Percentiles rank a stretch among this genome's conserved stretches.
phyloP scores from a whole-genome alignment of 2,113 vertebrate species.

The Scytalopus superciliaris region DNA sequence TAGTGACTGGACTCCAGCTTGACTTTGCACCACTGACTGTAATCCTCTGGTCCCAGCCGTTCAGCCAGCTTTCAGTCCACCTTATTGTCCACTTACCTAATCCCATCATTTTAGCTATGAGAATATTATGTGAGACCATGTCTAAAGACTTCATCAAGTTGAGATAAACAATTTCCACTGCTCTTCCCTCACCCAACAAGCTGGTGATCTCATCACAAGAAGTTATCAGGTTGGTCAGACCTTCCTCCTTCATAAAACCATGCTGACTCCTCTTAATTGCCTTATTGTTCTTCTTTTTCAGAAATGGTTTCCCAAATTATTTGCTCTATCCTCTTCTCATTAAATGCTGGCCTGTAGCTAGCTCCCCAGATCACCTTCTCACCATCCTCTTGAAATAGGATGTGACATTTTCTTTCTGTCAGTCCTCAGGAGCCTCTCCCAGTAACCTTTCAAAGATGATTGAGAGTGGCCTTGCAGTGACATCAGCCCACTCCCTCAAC shows the following conservation, averaged over 20 bases:
- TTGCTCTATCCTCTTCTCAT: not conserved
- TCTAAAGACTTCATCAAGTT: not conserved
- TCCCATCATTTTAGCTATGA: not conserved
- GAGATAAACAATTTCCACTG: not conserved
- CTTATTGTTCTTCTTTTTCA: not conserved
- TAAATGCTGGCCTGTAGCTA: not conserved
- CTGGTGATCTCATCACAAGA: not conserved
- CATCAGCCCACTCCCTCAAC: not conserved
- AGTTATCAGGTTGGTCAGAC: not conserved
- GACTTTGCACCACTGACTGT: not conserved
- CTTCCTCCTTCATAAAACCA: not conserved
- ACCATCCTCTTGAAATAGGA: not conserved
- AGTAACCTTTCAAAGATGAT: not conserved
- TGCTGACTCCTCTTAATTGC: not conserved
- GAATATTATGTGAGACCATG: not conserved
- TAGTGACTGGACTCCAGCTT: not conserved
- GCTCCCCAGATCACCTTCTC: not conserved
- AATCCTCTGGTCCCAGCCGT: not conserved
- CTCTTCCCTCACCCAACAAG: not conserved
- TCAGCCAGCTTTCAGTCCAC: not conserved
- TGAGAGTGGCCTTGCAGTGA: not conserved
- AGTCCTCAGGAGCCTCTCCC: not conserved
- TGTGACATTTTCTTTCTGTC: not conserved
- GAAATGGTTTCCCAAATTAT: not conserved
- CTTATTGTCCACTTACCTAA: not conserved